Evolutionary conservation across 35 echinoderm and acorn worm species (phyloP), one percentile per base, ranked within the genome.

Genomic region (Holothuria glaberrima): DNA sequence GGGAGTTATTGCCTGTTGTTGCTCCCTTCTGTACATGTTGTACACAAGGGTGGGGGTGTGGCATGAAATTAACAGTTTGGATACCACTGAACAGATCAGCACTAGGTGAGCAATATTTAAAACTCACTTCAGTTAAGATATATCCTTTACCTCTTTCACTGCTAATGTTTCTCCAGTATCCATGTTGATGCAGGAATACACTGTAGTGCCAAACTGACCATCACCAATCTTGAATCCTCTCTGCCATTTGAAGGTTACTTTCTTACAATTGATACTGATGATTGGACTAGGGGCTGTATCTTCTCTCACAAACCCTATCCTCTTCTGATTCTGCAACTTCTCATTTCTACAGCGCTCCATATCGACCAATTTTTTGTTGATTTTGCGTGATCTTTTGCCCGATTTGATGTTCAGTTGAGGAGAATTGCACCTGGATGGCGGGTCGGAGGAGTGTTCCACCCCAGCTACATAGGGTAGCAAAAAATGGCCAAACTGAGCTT

Each of bases 191-290:
- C 93, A 95, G 20, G 97, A 94, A 80, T 99, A 99, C 0, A 99
- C 97, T 2, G 94, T 92, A 5, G 93, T 97, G 48, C 95, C 93
- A 77, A 50, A 88, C 70, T 92, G 90, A 9, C 93, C 97, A 16
- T 99, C 97, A 91, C 97, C 97, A 32, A 99, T 99, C 83, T 99
- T 99, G 77, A 94, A 94, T 27, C 97, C 97, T 64, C 97, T 90
- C 73, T 99, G 97, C 97, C 97, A 99, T n/a, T 94, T 90, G 89
- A 99, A 99, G 2, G 93, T 94, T 10, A 99, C 97, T 85, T 99
- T 99, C 74, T 95, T 95, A 58, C 97, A 99, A 79, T 91, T 99
- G 54, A 97, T 94, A 73, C 89, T 95, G 44, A 99, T 90, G n/a
- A 91, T 64, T 56, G 94, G 90, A n/a, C 88, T 75, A 63, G 86